phyloP scores from a whole-genome alignment of 1,140 invertebrate species.

The Euura saliciscinereae region DNA sequence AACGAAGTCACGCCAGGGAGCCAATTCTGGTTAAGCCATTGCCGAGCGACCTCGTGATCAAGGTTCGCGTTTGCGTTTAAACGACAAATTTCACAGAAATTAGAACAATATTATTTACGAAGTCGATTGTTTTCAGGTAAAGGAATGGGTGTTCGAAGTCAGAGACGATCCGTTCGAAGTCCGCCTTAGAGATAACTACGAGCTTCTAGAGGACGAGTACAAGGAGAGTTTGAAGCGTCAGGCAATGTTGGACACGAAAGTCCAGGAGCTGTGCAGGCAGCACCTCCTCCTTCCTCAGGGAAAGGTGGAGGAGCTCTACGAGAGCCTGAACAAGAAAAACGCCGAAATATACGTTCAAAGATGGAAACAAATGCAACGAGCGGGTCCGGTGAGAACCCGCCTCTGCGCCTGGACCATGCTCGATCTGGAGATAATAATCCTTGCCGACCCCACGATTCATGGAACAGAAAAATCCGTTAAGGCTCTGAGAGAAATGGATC shows the following conservation, averaged over 20 bases:
- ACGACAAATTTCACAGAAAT: too few species aligned
- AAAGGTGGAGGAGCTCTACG: slow-evolving; percentile 90
- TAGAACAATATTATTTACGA: not conserved
- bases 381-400: slow-evolving; percentile 74
- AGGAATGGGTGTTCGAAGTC: slow-evolving; percentile 87
- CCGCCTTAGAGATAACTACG: slow-evolving; percentile 93
- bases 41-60: slow-evolving; percentile 87
- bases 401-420: slow-evolving; percentile 83
- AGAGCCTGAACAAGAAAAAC: slow-evolving; percentile 85
- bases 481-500: slow-evolving; percentile 81
- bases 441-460: slow-evolving; percentile 86
- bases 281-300: slow-evolving; percentile 82
- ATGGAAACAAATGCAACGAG: slow-evolving; percentile 79
- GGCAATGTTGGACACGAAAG: slow-evolving; percentile 88
- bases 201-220: slow-evolving; percentile 94
- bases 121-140: slow-evolving; percentile 62
- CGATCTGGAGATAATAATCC: slow-evolving; percentile 79
- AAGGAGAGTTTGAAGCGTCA: slow-evolving; percentile 93
- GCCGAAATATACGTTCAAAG: slow-evolving; percentile 95
- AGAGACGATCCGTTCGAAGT: slow-evolving; percentile 99
- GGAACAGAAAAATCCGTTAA: slow-evolving; percentile 78
- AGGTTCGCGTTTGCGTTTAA: slow-evolving; percentile 62
- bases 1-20: slow-evolving; percentile 62
- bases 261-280: slow-evolving; percentile 79
- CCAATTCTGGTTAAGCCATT: slow-evolving; percentile 63